Evolutionary conservation across 2,888 invertebrate genomes (phyloP).

Genomic region (Cremastobaeus sp.): DNA sequence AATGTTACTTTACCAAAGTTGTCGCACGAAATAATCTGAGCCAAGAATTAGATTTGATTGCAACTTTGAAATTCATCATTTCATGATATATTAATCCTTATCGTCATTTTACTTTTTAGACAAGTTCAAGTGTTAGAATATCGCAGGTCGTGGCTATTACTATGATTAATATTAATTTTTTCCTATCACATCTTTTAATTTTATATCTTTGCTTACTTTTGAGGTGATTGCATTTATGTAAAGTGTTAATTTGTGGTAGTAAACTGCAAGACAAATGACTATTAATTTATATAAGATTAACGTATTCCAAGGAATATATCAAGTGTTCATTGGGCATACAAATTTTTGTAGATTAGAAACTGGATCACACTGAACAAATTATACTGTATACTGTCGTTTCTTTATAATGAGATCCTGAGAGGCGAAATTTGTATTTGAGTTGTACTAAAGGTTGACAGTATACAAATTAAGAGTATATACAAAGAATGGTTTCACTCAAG

Average conservation of each 20-base stretch:
- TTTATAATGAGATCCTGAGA: constrained; percentile 20
- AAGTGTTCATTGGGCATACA: constrained; percentile 47
- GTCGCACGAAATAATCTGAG: constrained; percentile 28
- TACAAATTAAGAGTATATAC: no score
- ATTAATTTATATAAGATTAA: constrained; percentile 40
- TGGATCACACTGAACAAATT: constrained; percentile 46
- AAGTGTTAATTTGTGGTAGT: constrained; percentile 42
- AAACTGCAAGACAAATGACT: constrained; percentile 14
- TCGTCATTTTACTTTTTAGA: constrained; percentile 6
- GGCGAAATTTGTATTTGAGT: constrained; percentile 40
- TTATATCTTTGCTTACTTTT: not conserved
- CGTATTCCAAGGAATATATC: constrained; percentile 28
- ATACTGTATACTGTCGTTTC: constrained; percentile 45
- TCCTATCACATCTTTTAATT: not conserved
- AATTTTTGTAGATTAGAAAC: constrained; percentile 51
- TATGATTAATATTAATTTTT: not conserved
- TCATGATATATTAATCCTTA: not conserved
- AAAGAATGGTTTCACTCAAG: constrained; percentile 29
- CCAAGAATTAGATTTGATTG: constrained; percentile 2
- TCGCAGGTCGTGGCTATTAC: no score
- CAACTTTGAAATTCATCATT: constrained; percentile 1
- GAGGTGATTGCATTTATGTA: constrained; percentile 50
- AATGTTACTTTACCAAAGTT: constrained; percentile 39
- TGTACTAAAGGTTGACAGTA: constrained; percentile 39
- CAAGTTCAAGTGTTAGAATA: no score